Percentiles rank a stretch among this genome's conserved stretches.
phyloP scores from a whole-genome alignment of 2,797 vertebrate genomes.

The Nasua narica region DNA sequence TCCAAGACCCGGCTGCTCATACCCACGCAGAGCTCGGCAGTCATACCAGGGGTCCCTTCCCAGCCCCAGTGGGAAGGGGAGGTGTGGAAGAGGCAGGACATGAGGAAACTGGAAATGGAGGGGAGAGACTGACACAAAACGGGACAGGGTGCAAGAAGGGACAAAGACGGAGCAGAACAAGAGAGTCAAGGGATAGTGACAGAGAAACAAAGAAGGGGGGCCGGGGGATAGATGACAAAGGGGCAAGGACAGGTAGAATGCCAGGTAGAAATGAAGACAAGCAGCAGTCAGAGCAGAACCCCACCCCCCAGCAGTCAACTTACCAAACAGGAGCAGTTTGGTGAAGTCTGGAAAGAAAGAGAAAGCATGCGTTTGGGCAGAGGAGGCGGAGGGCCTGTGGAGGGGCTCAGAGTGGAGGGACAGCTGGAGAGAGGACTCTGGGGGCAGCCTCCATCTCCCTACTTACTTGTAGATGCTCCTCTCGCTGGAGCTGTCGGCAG shows the following conservation, averaged over 20 bases:
- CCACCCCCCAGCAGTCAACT: constrained; percentile 82
- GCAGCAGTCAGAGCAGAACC: neutral
- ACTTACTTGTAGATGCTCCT: constrained; percentile 89
- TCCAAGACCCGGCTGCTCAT: neutral
- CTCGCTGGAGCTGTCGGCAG: constrained; percentile 60
- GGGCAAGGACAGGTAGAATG: neutral
- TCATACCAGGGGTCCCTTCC: neutral
- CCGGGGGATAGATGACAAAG: neutral
- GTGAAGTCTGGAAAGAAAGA: constrained; percentile 88
- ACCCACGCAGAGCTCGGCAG: constrained; percentile 3
- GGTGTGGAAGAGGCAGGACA: neutral
- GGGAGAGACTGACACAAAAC: neutral
- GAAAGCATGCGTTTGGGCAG: constrained; percentile 74
- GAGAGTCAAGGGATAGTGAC: neutral
- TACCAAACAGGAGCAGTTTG: constrained; percentile 89
- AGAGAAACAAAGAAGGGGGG: neutral
- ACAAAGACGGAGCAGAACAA: neutral
- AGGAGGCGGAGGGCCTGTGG: constrained; percentile 71
- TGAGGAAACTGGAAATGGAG: neutral
- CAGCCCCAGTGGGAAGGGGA: neutral
- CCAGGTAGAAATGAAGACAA: constrained; percentile 36
- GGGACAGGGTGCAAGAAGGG: neutral
- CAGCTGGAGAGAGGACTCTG: constrained; percentile 20
- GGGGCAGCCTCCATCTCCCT: neutral
- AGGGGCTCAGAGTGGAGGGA: constrained; percentile 60